A percentile compares a stretch with the other conserved stretches of the same genome.
phyloP scores from a whole-genome alignment of 2,888 invertebrate genomes.

The Drosophila bunnanda region DNA sequence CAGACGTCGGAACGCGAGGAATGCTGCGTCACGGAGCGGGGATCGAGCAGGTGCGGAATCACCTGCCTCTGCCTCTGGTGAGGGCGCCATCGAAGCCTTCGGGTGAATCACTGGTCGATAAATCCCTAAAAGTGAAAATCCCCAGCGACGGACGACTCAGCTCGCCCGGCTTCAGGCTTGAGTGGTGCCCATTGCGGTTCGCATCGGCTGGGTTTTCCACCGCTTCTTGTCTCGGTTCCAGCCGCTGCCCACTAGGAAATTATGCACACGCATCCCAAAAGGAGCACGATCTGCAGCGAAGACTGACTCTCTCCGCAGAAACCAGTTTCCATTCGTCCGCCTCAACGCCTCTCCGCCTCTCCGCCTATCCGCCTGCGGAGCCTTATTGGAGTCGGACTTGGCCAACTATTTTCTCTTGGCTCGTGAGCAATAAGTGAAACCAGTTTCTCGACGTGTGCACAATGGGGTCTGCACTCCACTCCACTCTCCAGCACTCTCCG shows the following conservation, averaged over 20 bases:
- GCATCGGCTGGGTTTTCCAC: conserved; percentile 20
- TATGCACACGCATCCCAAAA: conserved; percentile 68
- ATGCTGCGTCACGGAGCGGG: conserved; percentile 33
- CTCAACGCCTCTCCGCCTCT: neutral
- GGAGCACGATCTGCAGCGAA: conserved; percentile 38
- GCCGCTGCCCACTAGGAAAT: conserved; percentile 50
- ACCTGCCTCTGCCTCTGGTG: neutral
- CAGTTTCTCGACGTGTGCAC: conserved; percentile 52
- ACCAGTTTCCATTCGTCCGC: conserved; percentile 36
- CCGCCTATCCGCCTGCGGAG: conserved; percentile 14
- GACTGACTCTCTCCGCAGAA: conserved; percentile 29
- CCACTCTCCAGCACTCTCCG: neutral
- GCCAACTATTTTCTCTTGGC: conserved; percentile 65
- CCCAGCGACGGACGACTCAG: conserved; percentile 18
- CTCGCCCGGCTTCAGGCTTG: conserved; percentile 31
- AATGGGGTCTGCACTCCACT: conserved; percentile 20
- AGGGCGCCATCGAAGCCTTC: neutral
- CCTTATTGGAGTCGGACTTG: conserved; percentile 28
- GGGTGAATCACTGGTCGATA: conserved; percentile 28
- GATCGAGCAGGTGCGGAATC: conserved; percentile 26
- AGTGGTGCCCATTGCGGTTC: conserved; percentile 32
- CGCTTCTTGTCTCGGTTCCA: conserved; percentile 53
- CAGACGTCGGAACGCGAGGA: conserved; percentile 6
- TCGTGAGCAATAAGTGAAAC: conserved; percentile 57
- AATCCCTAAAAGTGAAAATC: conserved; percentile 42